Percentiles rank a stretch among this genome's conserved stretches.
These are phyloP conservation scores for Lacanobia oleracea DNA, from an alignment of 2,888 invertebrate species.

Conservation along the genomic window DNA sequence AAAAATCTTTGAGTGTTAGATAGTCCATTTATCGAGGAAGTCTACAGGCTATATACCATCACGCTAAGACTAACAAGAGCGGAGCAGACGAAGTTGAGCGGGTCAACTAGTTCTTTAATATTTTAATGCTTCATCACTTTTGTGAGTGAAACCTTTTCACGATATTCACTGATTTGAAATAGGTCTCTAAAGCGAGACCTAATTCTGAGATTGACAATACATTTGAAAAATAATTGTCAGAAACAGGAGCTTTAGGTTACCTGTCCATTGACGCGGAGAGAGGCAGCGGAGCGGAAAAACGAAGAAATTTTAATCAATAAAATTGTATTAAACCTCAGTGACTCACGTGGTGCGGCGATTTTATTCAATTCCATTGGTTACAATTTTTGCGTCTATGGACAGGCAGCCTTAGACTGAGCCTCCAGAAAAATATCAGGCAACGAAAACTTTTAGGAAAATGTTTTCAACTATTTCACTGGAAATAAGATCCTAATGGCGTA, in stretches of 20 bases:
- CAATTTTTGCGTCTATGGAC: too few species aligned
- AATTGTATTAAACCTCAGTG: too few species aligned
- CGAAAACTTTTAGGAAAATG: neutral
- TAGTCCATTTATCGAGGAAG: too few species aligned
- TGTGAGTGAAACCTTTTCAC: neutral
- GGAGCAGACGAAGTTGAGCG: too few species aligned
- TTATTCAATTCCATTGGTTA: too few species aligned
- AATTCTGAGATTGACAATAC: conserved; percentile 1
- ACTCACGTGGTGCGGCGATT: too few species aligned
- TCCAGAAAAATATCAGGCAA: neutral
- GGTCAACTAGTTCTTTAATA: conserved; percentile 4
- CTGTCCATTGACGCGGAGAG: too few species aligned
- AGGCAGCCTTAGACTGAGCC: neutral
- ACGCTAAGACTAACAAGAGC: too few species aligned
- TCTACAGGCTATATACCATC: too few species aligned
- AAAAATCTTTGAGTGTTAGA: too few species aligned
- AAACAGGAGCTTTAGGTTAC: neutral
- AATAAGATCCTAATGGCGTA: neutral
- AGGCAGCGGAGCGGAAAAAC: too few species aligned
- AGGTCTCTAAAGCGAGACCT: conserved; percentile 1
- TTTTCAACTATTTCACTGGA: neutral
- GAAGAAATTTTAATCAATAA: too few species aligned
- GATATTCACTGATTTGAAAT: conserved; percentile 7
- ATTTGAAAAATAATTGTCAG: neutral
- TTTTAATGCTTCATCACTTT: neutral